phyloP scores from a whole-genome alignment of 2,113 vertebrate species.

The Anas platyrhynchos region DNA sequence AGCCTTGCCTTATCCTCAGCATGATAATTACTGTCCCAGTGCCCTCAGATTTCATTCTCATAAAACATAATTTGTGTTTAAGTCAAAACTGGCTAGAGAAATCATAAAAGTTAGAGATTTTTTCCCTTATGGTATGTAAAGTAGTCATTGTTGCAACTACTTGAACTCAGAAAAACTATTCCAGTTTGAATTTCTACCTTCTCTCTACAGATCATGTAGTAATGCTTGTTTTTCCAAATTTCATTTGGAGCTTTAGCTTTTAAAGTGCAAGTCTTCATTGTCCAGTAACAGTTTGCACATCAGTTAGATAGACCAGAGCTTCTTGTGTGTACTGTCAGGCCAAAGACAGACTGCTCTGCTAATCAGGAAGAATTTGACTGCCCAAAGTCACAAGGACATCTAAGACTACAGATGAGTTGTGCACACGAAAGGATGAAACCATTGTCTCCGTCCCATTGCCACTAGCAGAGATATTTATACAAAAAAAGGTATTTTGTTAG shows the following conservation, averaged over 20 bases:
- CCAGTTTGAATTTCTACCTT: not conserved
- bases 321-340: not conserved
- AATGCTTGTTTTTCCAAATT: not conserved
- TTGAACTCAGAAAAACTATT: not conserved
- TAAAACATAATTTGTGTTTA: not conserved
- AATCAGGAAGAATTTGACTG: not conserved
- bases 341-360: not conserved
- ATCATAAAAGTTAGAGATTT: not conserved
- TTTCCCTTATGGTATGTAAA: not conserved
- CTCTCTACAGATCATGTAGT: not conserved
- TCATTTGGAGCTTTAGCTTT: not conserved
- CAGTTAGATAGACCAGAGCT: not conserved
- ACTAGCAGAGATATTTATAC: not conserved
- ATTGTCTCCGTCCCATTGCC: too few species aligned
- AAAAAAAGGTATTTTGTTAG: not conserved
- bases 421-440: not conserved
- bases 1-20: not conserved
- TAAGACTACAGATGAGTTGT: not conserved
- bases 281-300: fast-evolving
- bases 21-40: not conserved
- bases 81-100: not conserved
- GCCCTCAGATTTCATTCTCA: not conserved
- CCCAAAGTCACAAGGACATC: not conserved
- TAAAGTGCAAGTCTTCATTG: not conserved
- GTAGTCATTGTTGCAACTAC: not conserved